Evolutionary conservation across 2,113 vertebrate species (phyloP), one percentile per base, ranked within the genome.

Genomic region (Gnathonemus longibarbis): DNA sequence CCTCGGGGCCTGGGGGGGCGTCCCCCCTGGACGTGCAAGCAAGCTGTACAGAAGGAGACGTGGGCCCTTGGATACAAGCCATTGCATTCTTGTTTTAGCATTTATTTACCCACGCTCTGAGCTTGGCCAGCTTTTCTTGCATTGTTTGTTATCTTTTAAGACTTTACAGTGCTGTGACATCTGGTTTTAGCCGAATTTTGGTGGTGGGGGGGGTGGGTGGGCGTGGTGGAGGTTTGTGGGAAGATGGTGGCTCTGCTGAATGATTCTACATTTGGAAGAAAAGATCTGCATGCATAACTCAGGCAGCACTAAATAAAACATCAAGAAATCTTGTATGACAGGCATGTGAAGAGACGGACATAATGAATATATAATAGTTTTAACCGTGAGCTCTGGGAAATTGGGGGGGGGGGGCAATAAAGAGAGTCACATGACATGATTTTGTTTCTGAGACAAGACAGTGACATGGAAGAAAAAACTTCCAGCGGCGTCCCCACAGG

Each of bases 231-330:
- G 15, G 52, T 24, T 17, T 88, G 86, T 42, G 50, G 52, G 50
- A 88, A 3, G 27, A 56, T 10, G 52, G 31, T 39, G 15, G 27
- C 21, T 88, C 35, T 8, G 17, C 6, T 56, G 49, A 88, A 17
- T 56, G 50, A 56, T 88, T 88, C 24, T 88, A 56, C 15, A 88
- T 88, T 53, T 35, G 19, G 10, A 88, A 24, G 50, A 35, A 88
- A 88, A 58, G 62, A 88, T 56, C 35, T n/a, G 27, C 86, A 88
- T 88, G 52, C 50, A 58, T 88, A 88, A 88, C 35, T 88, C 86
- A 88, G 27, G 27, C 49, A 39, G 17, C 52, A 56, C 50, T 35
- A 88, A 56, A 88, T 56, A 58, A 86, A 86, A 86, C 13, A 86
- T 86, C 46, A 52, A n/a, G n/a, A 49, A 49, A 46, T 86, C n/a